Evolutionary conservation across 1,140 invertebrate genomes (phyloP).

Genomic region (Rhagoletis pomonella): DNA sequence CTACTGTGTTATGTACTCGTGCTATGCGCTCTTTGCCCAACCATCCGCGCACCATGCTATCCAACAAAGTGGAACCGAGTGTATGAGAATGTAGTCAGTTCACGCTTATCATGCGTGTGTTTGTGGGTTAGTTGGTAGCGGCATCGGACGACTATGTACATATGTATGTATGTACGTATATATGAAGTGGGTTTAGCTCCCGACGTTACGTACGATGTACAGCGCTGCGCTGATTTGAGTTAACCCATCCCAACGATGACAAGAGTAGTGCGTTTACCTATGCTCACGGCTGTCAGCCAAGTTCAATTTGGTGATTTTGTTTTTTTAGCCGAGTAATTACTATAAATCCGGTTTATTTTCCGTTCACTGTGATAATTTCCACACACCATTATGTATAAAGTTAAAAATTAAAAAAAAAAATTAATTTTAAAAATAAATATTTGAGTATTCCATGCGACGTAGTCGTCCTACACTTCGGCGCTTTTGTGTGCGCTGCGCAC

Average conservation of each 20-base stretch:
- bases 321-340: background rate
- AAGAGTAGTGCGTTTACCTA: background rate
- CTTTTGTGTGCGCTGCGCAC: background rate
- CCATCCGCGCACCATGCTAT: background rate
- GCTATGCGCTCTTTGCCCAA: background rate
- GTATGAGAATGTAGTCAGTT: background rate
- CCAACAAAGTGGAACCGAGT: conserved; percentile 10
- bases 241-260: background rate
- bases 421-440: conserved; percentile 1
- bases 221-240: background rate
- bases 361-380: too few species aligned
- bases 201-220: background rate
- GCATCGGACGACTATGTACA: background rate
- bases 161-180: too few species aligned
- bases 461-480: background rate
- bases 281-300: background rate
- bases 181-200: background rate
- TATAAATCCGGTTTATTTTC: background rate
- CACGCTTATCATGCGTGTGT: background rate
- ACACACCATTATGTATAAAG: background rate
- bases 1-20: conserved; percentile 15
- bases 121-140: background rate
- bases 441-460: too few species aligned
- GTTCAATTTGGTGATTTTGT: background rate
- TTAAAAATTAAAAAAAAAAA: background rate